phyloP scores from a whole-genome alignment of 2,888 invertebrate species.

The Cerastis rubricosa region DNA sequence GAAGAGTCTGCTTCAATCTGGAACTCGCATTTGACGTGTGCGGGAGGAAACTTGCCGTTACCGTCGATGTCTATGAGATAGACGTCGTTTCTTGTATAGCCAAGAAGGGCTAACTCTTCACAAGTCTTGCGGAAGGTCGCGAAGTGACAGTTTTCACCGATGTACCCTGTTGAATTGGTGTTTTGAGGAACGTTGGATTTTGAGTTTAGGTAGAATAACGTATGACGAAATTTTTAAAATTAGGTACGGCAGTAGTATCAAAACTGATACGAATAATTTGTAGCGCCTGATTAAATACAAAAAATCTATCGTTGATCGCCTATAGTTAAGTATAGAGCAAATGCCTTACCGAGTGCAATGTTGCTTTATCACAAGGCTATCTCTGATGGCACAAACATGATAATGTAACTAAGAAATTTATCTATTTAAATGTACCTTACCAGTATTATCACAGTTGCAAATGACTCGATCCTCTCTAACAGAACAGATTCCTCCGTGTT shows the following conservation, averaged over 20 bases:
- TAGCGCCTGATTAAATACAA: background rate
- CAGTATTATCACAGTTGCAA: constrained; percentile 97
- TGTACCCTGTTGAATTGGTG: constrained; percentile 90
- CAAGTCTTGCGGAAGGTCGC: constrained; percentile 97
- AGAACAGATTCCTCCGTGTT: constrained; percentile 97
- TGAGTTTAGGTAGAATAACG: background rate
- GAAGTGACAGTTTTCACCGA: constrained; percentile 98
- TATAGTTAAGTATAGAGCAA: constrained; percentile 8
- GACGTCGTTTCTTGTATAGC: constrained; percentile 97
- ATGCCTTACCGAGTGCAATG: background rate
- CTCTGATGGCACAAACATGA: background rate
- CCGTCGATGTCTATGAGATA: constrained; percentile 98
- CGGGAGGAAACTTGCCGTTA: constrained; percentile 97
- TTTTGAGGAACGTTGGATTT: background rate
- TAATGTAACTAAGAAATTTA: background rate
- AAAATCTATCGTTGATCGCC: background rate
- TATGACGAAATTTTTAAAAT: background rate
- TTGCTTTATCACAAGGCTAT: constrained; percentile 2
- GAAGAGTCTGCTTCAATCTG: constrained; percentile 97
- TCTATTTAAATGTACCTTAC: constrained; percentile 67
- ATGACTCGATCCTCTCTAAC: constrained; percentile 96
- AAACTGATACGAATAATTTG: background rate
- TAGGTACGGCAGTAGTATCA: background rate
- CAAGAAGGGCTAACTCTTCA: constrained; percentile 96
- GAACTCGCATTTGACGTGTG: constrained; percentile 97